These are phyloP conservation scores for Zoanthus solanderi DNA, from an alignment of 92 coral and sea anemone species.

Conservation along the genomic window DNA sequence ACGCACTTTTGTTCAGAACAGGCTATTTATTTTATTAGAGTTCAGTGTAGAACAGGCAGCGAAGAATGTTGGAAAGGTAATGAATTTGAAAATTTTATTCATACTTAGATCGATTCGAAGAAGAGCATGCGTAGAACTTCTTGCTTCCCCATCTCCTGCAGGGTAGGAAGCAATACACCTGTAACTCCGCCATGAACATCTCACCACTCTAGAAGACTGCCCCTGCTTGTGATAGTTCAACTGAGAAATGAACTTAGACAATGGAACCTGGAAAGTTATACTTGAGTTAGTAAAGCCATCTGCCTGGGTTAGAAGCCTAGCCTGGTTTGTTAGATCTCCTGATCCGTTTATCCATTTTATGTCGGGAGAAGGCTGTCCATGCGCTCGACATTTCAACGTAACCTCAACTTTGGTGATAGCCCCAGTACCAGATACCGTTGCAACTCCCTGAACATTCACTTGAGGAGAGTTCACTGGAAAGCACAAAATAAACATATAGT, in stretches of 20 bases:
- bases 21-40: too few species aligned
- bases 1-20: too few species aligned
- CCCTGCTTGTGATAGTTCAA: background rate
- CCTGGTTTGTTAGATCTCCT: background rate
- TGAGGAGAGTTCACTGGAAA: conserved; percentile 2
- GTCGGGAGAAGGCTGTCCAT: conserved; percentile 18
- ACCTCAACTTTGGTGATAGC: background rate
- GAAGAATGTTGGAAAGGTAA: too few species aligned
- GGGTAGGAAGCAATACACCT: conserved; percentile 10
- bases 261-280: background rate
- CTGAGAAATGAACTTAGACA: background rate
- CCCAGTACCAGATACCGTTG: background rate
- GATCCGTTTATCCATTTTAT: background rate
- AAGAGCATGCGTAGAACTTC: background rate
- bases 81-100: too few species aligned
- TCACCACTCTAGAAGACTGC: background rate
- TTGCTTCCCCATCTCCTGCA: background rate
- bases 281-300: conserved; percentile 1
- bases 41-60: too few species aligned
- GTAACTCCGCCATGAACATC: background rate
- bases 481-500: background rate
- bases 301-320: background rate
- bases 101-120: background rate
- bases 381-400: background rate
- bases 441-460: background rate